phyloP scores from a whole-genome alignment of 1,140 invertebrate species.

The Anastrepha obliqua region DNA sequence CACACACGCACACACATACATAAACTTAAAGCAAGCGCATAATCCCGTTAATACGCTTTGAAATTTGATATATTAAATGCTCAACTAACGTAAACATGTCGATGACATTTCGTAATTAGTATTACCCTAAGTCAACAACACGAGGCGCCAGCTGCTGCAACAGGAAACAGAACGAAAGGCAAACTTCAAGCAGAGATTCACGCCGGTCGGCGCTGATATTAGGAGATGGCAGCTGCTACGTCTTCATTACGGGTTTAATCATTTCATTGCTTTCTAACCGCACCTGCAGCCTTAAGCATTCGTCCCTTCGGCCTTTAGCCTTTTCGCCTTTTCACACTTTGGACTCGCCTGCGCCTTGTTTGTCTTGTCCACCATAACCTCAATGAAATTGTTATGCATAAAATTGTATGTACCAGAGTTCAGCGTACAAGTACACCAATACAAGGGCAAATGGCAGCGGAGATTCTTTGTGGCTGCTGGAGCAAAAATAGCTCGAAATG shows the following conservation, averaged over 20 bases:
- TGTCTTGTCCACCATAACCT: neutral
- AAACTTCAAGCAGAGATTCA: neutral
- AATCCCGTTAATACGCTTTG: conserved; percentile 47
- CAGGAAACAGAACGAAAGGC: neutral
- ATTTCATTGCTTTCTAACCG: neutral
- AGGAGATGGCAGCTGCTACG: neutral
- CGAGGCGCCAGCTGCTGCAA: conserved; percentile 14
- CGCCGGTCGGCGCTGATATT: neutral
- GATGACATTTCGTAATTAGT: conserved; percentile 41
- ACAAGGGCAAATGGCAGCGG: neutral
- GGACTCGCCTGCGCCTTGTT: neutral
- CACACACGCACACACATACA: neutral
- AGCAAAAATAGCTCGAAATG: neutral
- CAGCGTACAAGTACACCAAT: neutral
- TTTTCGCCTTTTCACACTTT: neutral
- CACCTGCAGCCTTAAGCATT: neutral
- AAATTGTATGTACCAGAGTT: neutral
- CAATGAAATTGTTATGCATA: neutral
- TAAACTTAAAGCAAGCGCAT: neutral
- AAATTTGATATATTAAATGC: conserved; percentile 41
- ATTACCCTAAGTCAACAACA: conserved; percentile 18
- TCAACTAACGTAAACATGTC: conserved; percentile 47
- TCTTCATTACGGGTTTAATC: conserved; percentile 12
- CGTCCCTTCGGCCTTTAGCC: neutral
- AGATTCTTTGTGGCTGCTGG: neutral